These are phyloP conservation scores for Labrus mixtus DNA, from an alignment of 2,113 vertebrate genomes.

Conservation along the genomic window DNA sequence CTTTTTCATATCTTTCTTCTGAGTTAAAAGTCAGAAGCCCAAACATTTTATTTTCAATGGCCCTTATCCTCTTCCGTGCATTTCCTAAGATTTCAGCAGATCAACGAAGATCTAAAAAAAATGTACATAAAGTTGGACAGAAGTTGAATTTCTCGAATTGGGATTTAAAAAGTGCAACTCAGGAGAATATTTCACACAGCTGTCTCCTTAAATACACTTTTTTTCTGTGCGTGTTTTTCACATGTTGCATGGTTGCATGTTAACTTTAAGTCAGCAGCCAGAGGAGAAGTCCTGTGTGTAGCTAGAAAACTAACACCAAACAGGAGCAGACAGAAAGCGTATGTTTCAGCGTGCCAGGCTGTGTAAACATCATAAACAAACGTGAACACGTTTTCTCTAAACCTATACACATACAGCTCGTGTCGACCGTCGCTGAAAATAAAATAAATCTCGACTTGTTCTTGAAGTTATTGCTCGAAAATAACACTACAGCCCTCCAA, in stretches of 20 bases:
- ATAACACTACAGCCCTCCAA: constrained; percentile 9
- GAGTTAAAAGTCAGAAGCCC: no score
- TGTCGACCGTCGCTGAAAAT: not conserved
- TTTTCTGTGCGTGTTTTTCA: not conserved
- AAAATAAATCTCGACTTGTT: not conserved
- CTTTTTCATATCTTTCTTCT: no score
- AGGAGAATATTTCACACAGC: no score
- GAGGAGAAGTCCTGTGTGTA: constrained; percentile 30
- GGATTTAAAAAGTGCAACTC: no score
- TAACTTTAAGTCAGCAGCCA: constrained; percentile 18
- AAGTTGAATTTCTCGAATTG: no score
- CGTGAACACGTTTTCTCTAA: not conserved
- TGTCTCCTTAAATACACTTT: not conserved
- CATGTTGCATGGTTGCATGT: constrained; percentile 45
- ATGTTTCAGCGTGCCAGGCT: not conserved
- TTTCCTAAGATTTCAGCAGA: no score
- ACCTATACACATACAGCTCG: not conserved
- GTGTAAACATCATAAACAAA: not conserved
- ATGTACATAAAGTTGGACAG: no score
- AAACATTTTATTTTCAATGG: no score
- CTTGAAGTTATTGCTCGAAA: not conserved
- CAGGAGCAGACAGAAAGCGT: constrained; percentile 8
- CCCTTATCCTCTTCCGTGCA: no score
- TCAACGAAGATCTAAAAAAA: no score
- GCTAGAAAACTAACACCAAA: constrained; percentile 22